phyloP scores from a whole-genome alignment of 2,888 invertebrate species.

The Blomia tropicalis region DNA sequence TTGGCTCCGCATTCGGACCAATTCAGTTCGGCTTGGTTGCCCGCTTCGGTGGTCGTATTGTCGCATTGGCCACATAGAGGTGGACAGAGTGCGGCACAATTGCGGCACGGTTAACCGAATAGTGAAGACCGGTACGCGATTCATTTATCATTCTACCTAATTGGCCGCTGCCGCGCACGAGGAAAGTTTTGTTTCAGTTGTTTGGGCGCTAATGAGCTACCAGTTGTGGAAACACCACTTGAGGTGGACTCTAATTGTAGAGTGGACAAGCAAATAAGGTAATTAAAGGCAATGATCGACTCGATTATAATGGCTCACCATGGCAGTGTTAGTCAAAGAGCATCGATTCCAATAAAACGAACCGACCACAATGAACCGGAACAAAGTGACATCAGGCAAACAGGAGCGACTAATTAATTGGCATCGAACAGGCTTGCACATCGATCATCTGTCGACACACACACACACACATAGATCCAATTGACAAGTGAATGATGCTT shows the following conservation, averaged over 20 bases:
- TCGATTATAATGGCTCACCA: not conserved
- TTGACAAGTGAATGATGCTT: no score
- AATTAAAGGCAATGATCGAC: constrained; percentile 1
- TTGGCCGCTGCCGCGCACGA: no score
- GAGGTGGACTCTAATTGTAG: not conserved
- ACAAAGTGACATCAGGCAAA: no score
- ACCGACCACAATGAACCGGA: no score
- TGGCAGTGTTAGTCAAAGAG: not conserved
- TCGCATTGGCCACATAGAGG: not conserved
- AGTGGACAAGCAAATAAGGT: not conserved
- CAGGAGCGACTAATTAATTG: no score
- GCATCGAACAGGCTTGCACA: no score
- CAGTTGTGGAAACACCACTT: not conserved
- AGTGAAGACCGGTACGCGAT: not conserved
- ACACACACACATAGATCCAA: no score
- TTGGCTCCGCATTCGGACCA: not conserved
- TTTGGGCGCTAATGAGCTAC: not conserved
- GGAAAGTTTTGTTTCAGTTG: not conserved
- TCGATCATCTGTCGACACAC: no score
- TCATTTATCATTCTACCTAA: constrained; percentile 13
- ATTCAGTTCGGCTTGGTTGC: not conserved
- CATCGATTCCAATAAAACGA: no score
- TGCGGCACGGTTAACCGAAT: not conserved
- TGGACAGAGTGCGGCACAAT: not conserved
- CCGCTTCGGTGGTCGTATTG: constrained; percentile 11